Conservation (phyloP, 2,888 invertebrate genomes). For the Antheraea assamensis region DNA sequence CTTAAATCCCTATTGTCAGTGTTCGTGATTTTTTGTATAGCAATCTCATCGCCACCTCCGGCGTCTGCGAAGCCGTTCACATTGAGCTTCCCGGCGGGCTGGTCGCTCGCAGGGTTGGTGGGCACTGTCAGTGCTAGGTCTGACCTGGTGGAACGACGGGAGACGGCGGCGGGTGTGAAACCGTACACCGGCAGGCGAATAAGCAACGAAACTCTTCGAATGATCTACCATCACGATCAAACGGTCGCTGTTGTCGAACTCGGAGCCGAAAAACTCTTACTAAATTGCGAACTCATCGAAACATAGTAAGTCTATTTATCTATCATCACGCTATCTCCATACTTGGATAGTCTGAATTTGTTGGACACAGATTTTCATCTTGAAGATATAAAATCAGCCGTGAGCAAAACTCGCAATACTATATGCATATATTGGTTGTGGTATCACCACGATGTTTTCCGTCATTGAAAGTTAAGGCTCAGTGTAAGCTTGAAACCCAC, state of each 20-base stretch:
- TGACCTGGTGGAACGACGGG: conserved; percentile 57
- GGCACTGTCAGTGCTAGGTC: conserved; percentile 65
- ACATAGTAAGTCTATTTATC: conserved; percentile 87
- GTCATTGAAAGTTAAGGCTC: background rate
- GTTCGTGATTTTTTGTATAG: conserved; percentile 70
- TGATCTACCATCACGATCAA: conserved; percentile 91
- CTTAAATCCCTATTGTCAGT: conserved; percentile 70
- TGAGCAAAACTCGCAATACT: no score
- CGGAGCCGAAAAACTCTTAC: conserved; percentile 85
- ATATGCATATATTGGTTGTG: no score
- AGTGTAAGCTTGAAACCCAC: background rate
- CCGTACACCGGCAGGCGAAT: conserved; percentile 85
- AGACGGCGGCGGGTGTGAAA: conserved; percentile 75
- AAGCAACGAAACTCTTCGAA: conserved; percentile 85
- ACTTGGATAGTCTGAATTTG: background rate
- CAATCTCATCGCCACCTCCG: conserved; percentile 70
- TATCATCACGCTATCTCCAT: background rate
- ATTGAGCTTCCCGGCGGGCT: conserved; percentile 73
- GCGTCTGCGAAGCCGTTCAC: conserved; percentile 76
- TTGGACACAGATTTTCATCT: no score
- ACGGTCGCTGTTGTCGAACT: conserved; percentile 92
- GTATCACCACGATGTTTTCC: background rate
- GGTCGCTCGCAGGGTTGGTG: conserved; percentile 74
- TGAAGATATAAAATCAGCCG: no score
- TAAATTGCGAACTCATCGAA: conserved; percentile 92